Conservation (phyloP, 1,140 invertebrate genomes). For the Temnothorax longispinosus region DNA sequence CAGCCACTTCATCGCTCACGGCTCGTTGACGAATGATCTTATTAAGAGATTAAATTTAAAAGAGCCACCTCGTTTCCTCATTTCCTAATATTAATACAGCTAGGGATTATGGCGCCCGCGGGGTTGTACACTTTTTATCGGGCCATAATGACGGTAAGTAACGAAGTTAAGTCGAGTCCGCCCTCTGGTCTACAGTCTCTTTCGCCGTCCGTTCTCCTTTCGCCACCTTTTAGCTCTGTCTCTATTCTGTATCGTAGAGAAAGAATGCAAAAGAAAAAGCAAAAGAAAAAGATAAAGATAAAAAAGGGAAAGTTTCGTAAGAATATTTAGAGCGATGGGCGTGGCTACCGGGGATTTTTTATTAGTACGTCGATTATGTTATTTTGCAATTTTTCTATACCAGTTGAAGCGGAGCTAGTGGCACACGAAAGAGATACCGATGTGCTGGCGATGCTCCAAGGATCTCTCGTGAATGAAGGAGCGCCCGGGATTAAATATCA, state of each 20-base stretch:
- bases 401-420: background rate
- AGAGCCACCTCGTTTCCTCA: conserved; percentile 71
- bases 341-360: conserved; percentile 53
- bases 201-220: conserved; percentile 14
- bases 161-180: conserved; percentile 70
- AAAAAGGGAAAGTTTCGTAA: background rate
- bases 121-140: conserved; percentile 74
- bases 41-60: conserved; percentile 78
- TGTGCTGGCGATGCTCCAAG: conserved; percentile 6
- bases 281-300: background rate
- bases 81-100: conserved; percentile 76
- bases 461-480: conserved; percentile 16
- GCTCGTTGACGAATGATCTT: conserved; percentile 77
- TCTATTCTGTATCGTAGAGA: background rate
- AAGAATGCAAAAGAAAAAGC: conserved; percentile 16
- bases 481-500: conserved; percentile 62
- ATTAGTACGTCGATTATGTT: conserved; percentile 47
- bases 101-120: conserved; percentile 65
- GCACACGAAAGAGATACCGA: conserved; percentile 2
- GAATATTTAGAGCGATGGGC: background rate
- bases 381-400: conserved; percentile 25
- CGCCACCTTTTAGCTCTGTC: background rate
- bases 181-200: conserved; percentile 22
- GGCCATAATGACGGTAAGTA: conserved; percentile 71
- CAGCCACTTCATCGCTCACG: conserved; percentile 64